phyloP scores from a whole-genome alignment of 2,888 invertebrate species.

The Platycheirus albimanus region DNA sequence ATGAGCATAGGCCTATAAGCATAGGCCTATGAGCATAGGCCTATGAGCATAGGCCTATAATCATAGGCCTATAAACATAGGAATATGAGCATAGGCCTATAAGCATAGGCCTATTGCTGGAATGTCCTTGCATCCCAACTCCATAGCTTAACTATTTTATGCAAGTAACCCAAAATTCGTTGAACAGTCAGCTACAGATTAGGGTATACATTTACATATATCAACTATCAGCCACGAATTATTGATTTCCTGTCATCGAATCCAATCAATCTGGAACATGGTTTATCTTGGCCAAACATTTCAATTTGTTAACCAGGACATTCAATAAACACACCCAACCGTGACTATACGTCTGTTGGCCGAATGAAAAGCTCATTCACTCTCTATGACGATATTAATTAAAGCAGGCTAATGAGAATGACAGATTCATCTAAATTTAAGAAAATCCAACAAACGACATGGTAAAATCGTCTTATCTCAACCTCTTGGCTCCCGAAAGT shows the following conservation, averaged over 20 bases:
- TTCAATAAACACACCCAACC: conserved; percentile 47
- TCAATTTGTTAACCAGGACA: conserved; percentile 58
- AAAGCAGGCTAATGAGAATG: conserved; percentile 65
- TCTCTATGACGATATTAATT: conserved; percentile 50
- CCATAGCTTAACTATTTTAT: too few relatives aligned
- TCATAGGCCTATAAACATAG: too few relatives aligned
- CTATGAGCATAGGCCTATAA: too few relatives aligned
- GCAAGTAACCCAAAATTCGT: background rate
- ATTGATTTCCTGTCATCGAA: conserved; percentile 70
- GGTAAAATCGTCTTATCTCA: conserved; percentile 25
- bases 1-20: too few relatives aligned
- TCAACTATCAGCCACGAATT: conserved; percentile 67
- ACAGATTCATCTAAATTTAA: conserved; percentile 63
- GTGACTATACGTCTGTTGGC: too few relatives aligned
- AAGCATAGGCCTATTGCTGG: too few relatives aligned
- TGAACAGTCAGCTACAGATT: conserved; percentile 26
- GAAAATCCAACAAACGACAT: too few relatives aligned
- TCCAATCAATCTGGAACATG: conserved; percentile 60
- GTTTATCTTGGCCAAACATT: conserved; percentile 51
- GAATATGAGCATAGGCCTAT: too few relatives aligned
- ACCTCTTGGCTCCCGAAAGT: conserved; percentile 5
- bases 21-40: too few relatives aligned
- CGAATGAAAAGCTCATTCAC: background rate
- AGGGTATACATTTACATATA: conserved; percentile 67
- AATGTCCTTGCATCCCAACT: conserved; percentile 28